These are phyloP conservation scores for Chromobotia macracanthus DNA, from an alignment of 2,797 vertebrate species.

Conservation along the genomic window DNA sequence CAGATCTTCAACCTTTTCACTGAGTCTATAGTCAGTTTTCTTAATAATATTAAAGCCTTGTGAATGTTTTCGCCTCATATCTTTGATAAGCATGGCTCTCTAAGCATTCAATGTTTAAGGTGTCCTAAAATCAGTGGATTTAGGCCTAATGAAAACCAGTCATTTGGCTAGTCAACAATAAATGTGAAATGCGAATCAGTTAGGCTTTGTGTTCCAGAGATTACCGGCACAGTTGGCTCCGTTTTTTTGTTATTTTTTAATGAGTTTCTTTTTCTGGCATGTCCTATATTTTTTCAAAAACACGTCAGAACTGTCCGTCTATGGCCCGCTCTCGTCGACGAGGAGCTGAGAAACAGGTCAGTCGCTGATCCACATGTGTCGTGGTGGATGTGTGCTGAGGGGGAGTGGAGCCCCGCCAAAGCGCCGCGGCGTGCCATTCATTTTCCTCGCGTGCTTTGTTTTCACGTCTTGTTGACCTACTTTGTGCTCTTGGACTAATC, in stretches of 20 bases:
- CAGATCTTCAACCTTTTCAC: conserved; percentile 7
- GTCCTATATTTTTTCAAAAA: conserved; percentile 57
- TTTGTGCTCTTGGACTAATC: conserved; percentile 65
- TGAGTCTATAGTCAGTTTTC: conserved; percentile 14
- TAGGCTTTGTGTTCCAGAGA: conserved; percentile 36
- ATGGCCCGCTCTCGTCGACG: conserved; percentile 61
- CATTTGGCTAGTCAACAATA: conserved; percentile 22
- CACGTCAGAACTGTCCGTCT: conserved; percentile 36
- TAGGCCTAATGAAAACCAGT: conserved; percentile 2
- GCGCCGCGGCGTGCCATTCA: conserved; percentile 45
- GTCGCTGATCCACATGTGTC: conserved; percentile 40
- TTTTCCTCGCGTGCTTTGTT: conserved; percentile 60
- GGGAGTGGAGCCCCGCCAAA: conserved; percentile 47
- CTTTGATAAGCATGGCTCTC: not conserved
- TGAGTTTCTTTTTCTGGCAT: conserved; percentile 46
- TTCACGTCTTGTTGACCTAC: conserved; percentile 65
- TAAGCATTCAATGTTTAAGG: conserved; percentile 8
- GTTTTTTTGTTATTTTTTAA: conserved; percentile 41
- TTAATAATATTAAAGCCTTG: not conserved
- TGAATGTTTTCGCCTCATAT: not conserved
- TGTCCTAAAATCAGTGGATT: not conserved
- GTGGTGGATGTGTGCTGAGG: conserved; percentile 49
- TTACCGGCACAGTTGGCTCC: conserved; percentile 15
- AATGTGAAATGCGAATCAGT: conserved; percentile 15
- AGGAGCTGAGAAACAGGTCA: conserved; percentile 75